These are phyloP conservation scores for Cryptus viduatorius DNA, from an alignment of 2,888 invertebrate genomes.

Conservation along the genomic window DNA sequence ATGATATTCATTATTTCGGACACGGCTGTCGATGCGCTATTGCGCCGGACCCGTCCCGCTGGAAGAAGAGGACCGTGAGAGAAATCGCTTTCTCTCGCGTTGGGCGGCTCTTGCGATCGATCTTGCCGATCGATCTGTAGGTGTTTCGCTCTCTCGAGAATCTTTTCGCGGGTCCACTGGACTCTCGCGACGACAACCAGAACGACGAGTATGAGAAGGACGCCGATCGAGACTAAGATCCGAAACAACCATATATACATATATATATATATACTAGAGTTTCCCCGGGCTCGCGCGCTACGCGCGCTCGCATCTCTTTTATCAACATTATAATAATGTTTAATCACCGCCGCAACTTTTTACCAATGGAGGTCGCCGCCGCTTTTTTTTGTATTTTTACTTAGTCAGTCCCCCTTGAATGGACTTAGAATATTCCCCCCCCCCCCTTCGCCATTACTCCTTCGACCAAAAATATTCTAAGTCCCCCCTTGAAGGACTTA, in stretches of 20 bases:
- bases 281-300: too few relatives aligned
- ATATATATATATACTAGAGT: background rate
- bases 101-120: slow-evolving; percentile 59
- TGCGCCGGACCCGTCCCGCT: background rate
- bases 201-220: slow-evolving; percentile 62
- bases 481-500: too few relatives aligned
- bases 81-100: slow-evolving; percentile 64
- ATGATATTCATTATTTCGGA: slow-evolving; percentile 51
- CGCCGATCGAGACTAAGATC: slow-evolving; percentile 59
- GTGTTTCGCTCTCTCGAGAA: slow-evolving; percentile 61
- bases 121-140: slow-evolving; percentile 69
- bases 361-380: too few relatives aligned
- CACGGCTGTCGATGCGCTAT: slow-evolving; percentile 38
- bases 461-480: too few relatives aligned
- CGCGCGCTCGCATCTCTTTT: too few relatives aligned
- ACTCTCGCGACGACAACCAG: slow-evolving; percentile 48
- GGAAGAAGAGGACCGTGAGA: slow-evolving; percentile 67
- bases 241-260: background rate
- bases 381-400: too few relatives aligned
- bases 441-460: too few relatives aligned
- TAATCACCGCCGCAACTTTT: too few relatives aligned
- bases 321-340: too few relatives aligned
- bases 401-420: too few relatives aligned
- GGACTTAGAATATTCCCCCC: too few relatives aligned
- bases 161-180: slow-evolving; percentile 27